phyloP scores from a whole-genome alignment of 2,113 vertebrate species.

The Anoura caudifer region DNA sequence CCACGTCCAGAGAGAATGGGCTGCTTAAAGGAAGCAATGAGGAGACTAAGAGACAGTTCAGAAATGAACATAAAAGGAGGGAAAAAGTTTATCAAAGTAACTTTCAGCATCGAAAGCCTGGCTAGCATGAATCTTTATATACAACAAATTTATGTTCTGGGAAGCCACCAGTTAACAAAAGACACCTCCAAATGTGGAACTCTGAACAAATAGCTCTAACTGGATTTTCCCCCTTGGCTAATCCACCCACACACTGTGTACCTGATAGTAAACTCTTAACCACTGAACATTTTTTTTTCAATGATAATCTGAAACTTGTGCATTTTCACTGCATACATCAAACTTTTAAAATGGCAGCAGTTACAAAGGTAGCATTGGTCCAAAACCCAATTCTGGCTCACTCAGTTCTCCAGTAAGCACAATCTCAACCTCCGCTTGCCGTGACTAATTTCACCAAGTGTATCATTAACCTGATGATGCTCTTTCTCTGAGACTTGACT shows the following conservation, averaged over 20 bases:
- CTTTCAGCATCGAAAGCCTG: background rate
- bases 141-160: conserved; percentile 1
- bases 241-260: background rate
- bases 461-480: conserved; percentile 2
- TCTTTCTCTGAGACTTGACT: conserved; percentile 18
- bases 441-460: background rate
- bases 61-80: background rate
- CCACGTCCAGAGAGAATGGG: background rate
- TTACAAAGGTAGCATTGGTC: background rate
- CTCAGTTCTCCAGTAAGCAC: background rate
- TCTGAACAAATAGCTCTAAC: conserved; percentile 36
- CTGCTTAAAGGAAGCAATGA: background rate
- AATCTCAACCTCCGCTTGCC: conserved; percentile 8
- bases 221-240: background rate
- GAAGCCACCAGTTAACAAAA: background rate
- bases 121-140: background rate
- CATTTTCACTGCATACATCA: background rate
- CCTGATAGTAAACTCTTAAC: background rate
- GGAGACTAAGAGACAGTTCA: background rate
- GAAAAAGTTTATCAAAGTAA: background rate
- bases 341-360: conserved; percentile 37
- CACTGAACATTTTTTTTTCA: conserved; percentile 16
- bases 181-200: background rate
- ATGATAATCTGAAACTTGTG: conserved; percentile 6
- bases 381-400: background rate